Conservation (phyloP, 2,113 vertebrate genomes). For the Heterocephalus glaber region DNA sequence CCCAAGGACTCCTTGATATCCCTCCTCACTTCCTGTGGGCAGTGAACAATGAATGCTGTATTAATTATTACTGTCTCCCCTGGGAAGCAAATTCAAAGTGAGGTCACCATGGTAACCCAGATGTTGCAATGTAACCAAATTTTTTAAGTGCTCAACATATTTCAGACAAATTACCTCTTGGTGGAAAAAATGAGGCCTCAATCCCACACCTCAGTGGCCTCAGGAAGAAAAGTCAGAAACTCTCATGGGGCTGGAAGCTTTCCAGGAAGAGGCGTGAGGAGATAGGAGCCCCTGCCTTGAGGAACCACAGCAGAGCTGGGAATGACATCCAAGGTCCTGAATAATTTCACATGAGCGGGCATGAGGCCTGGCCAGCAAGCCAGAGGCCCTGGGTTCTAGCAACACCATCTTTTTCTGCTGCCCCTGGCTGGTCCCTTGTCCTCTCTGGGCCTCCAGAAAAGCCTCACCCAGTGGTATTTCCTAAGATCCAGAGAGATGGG, state of each 20-base stretch:
- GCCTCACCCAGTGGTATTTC: not conserved
- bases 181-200: not conserved
- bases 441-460: not conserved
- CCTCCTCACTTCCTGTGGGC: not conserved
- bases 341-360: no score
- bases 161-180: slow-evolving; percentile 66
- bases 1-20: not conserved
- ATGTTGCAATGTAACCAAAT: slow-evolving; percentile 75
- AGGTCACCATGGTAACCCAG: slow-evolving; percentile 86
- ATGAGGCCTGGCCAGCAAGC: not conserved
- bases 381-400: not conserved
- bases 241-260: not conserved
- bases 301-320: not conserved
- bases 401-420: not conserved
- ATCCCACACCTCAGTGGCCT: not conserved
- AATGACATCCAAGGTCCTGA: not conserved
- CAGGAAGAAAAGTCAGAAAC: not conserved
- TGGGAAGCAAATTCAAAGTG: slow-evolving; percentile 72
- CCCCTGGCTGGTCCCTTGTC: not conserved
- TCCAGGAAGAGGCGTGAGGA: not conserved
- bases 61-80: slow-evolving; percentile 80
- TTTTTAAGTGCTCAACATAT: slow-evolving; percentile 61
- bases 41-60: slow-evolving; percentile 53
- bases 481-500: not conserved
- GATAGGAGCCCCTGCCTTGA: not conserved